Conservation (phyloP, 2,888 invertebrate genomes). For the Endomychus coccineus region DNA sequence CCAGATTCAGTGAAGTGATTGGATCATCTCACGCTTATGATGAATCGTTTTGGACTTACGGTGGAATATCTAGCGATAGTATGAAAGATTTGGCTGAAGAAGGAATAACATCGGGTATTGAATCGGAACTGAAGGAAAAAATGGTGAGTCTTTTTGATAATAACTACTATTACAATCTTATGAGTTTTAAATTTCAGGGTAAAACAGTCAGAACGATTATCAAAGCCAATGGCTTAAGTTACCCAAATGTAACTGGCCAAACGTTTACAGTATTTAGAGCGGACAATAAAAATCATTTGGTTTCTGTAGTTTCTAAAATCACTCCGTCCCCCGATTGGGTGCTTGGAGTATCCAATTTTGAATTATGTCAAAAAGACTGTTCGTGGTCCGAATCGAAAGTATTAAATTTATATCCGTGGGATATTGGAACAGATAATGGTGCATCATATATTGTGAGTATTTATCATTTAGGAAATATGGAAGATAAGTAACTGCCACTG, state of each 20-base stretch:
- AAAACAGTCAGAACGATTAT: constrained; percentile 81
- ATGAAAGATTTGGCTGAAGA: constrained; percentile 85
- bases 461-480: too few species aligned
- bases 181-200: constrained; percentile 45
- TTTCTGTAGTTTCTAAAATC: constrained; percentile 88
- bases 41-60: constrained; percentile 86
- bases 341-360: constrained; percentile 81
- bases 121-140: constrained; percentile 78
- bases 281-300: constrained; percentile 80
- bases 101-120: constrained; percentile 80
- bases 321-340: constrained; percentile 97
- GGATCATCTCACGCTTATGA: constrained; percentile 80
- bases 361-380: constrained; percentile 80
- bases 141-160: constrained; percentile 50
- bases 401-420: constrained; percentile 86
- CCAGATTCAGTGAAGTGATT: constrained; percentile 92
- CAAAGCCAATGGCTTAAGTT: constrained; percentile 84
- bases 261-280: constrained; percentile 80
- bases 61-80: constrained; percentile 75
- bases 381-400: constrained; percentile 74
- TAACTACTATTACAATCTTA: not conserved
- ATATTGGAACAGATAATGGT: constrained; percentile 88
- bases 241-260: constrained; percentile 75
- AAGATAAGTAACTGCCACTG: too few species aligned
- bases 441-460: constrained; percentile 64